phyloP scores from a whole-genome alignment of 2,888 invertebrate species.

The Sphaeridia pumilis region DNA sequence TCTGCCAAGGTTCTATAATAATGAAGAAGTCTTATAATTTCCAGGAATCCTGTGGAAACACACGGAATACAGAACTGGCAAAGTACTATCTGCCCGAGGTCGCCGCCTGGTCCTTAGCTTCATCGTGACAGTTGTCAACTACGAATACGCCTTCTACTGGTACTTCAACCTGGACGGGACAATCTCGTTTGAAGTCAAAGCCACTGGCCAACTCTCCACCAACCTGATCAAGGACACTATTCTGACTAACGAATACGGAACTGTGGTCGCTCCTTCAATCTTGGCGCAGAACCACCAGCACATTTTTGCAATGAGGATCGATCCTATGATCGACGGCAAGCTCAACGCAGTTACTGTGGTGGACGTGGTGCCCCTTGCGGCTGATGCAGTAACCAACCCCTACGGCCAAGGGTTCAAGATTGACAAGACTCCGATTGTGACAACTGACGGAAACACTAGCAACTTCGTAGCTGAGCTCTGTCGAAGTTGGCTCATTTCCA shows the following conservation, averaged over 20 bases:
- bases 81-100: constrained; percentile 21
- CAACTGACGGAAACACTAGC: constrained; percentile 12
- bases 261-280: constrained; percentile 15
- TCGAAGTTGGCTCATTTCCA: constrained; percentile 29
- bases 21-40: too few relatives aligned
- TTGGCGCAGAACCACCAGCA: constrained; percentile 34
- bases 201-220: constrained; percentile 26
- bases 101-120: constrained; percentile 26
- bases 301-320: constrained; percentile 25
- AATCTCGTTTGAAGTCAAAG: constrained; percentile 30
- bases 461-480: constrained; percentile 13
- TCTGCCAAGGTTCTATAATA: too few relatives aligned
- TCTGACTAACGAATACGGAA: constrained; percentile 4
- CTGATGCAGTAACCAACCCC: constrained; percentile 22
- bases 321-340: constrained; percentile 28
- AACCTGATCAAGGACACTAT: constrained; percentile 4
- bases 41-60: constrained; percentile 28
- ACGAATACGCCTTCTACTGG: constrained; percentile 33
- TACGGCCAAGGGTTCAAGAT: constrained; percentile 29
- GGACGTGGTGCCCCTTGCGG: constrained; percentile 21
- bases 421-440: constrained; percentile 15
- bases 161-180: constrained; percentile 28
- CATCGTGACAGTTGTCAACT: constrained; percentile 30
- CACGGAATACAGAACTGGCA: constrained; percentile 30
- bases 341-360: constrained; percentile 20